Evolutionary conservation across 2,888 invertebrate species (phyloP), one percentile per base, ranked within the genome.

Genomic region (Lasioglossum zephyrum): DNA sequence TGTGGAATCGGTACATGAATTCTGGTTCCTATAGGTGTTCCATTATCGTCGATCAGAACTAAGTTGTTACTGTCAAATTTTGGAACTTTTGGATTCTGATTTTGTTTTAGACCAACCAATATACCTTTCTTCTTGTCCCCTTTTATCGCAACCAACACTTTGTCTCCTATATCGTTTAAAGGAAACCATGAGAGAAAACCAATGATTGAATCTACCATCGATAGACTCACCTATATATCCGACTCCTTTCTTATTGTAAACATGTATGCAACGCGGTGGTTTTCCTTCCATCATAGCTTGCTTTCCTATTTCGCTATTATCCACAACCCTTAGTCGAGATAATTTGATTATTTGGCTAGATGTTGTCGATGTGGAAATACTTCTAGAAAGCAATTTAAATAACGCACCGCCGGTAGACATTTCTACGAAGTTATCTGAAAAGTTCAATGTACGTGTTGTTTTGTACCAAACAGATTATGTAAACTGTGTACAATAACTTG

Each of bases 1-100:
- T 98, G 98, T 0, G 99, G 99, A 86, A 99, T 97, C 0, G 99
- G 99, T 2, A 98, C 99, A 92, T 98, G 97, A 91, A 99, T 98
- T 91, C 99, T 96, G 2, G 98, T 99, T 31, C 99, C 99, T 5
- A 99, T 95, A 0, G 99, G 99, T 22, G 98, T 97, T 31, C 99
- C 99, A 93, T 97, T 98, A 93, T 99, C 99, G 93, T 99, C 99
- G 69, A 99, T 97, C 0, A 99, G 96, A 1, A 99, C 99, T 79
- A 99, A 95, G 95, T 99, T 99, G 94, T 99, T 99, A 93, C 97
- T 98, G 95, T 99, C 99, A 95, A 98, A 99, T 94, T 97, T 97
- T 0, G 99, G 99, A 60, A 98, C 96, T 95, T 97, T 97, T 0
- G 97, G 95, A 81, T 96, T 96, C 94, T 99, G 99, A 78, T 96